Evolutionary conservation across 2,888 invertebrate species (phyloP), one percentile per base, ranked within the genome.

Genomic region (Linnaemya vulpina): DNA sequence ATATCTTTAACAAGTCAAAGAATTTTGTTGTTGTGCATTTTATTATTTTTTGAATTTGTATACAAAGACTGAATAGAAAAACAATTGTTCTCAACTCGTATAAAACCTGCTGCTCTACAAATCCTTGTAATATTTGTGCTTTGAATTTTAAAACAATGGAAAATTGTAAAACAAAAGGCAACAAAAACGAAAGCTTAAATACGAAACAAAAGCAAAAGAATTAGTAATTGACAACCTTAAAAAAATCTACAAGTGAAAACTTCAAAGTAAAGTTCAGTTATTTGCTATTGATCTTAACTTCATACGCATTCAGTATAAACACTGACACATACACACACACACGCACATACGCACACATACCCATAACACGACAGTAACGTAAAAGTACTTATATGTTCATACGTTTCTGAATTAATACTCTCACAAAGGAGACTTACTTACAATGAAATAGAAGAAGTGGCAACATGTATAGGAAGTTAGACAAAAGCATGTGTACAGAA

Each of bases 221-320:
- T 46, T 40, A 55, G 67, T 67, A 76, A 76, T 65, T 75, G 65
- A 67, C 58, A 83, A 74, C 65, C 60, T 76, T 22, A 38, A 15
- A 49, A 62, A 62, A 46, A 65, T 17, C n/a, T 75, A 70, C 30
- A 40, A 20, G 38, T 63, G 53, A 74, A 81, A 58, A 82, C 78
- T 78, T 82, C 78, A 82, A 85, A 85, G 84, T 78, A 35, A 58
- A 70, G 35, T 83, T 58, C 62, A 76, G 51, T 67, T 78, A 75
- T 85, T 85, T 85, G 75, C 75, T 22, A 75, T 82, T 78, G 82
- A 78, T 75, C 58, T 78, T 78, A 55, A 49, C 68, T 62, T 51
- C 17, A 58, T 20, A 58, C 38, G 20, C 22, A 9, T 55, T 20
- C 3, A 20, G 10, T n/a, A 15, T 1, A 10, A 40, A 4, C 8